Evolutionary conservation across 1,140 invertebrate species (phyloP), one percentile per base, ranked within the genome.

Genomic region (Condylostylus longicornis): DNA sequence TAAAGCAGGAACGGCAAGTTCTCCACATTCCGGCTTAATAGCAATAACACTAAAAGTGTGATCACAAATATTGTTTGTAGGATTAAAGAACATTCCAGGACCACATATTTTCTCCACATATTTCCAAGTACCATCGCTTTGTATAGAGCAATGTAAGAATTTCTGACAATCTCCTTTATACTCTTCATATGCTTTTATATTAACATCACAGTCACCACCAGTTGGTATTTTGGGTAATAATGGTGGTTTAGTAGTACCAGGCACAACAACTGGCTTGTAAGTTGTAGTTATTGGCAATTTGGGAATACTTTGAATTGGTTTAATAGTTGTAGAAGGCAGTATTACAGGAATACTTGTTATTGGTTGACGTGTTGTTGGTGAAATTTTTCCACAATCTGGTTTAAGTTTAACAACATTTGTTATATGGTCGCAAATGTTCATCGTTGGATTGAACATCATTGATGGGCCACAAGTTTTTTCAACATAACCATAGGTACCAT

Each of bases 401-500:
- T 75, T 64, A n/a, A 71, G 49, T 47, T 62, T 33, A 18, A 69
- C 44, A 34, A 86, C 72, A 42, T 64, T 62, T 35, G 66, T 45
- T 28, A 75, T 65, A 67, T 75, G 65, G 51, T 81, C 68, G 53
- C 80, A 71, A 30, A 70, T 59, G 61, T 72, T 64, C 23, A 57
- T 47, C 18, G 58, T 46, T 31, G 77, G 68, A 60, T 79, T 75
- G 44, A 70, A 79, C 54, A 74, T 62, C 54, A 69, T 71, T 18
- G 55, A 53, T 2, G 62, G 51, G 2, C 66, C 69, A 39, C 76
- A 79, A 3, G 63, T 64, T 47, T 71, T 72, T 38, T 70, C 64
- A 0, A 77, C 64, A 38, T 58, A 60, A 13, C 42, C 39, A 47
- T 47, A 58, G 6, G 44, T 44, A 2, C 51, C 54, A 1, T 49